A percentile compares a stretch with the other conserved stretches of the same genome.
Conservation (phyloP, 2,797 vertebrate genomes). For the Takifugu rubripes region DNA sequence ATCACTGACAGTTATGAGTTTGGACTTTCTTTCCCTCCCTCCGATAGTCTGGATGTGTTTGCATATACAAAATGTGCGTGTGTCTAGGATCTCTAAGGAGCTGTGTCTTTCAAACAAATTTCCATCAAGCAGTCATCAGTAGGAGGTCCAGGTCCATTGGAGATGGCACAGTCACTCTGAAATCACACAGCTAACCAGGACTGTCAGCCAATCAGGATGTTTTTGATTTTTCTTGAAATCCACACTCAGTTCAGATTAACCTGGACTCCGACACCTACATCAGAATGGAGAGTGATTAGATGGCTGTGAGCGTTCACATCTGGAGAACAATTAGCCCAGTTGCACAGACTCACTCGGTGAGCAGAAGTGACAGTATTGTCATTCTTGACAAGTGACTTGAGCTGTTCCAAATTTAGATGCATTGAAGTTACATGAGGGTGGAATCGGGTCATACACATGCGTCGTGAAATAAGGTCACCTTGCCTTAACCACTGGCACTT, state of each 20-base stretch:
- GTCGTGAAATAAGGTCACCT: constrained; percentile 36
- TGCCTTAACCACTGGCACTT: constrained; percentile 40
- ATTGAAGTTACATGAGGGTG: constrained; percentile 49
- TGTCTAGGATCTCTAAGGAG: constrained; percentile 67
- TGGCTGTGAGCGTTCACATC: constrained; percentile 69
- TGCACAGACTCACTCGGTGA: constrained; percentile 47
- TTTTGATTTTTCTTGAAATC: constrained; percentile 80
- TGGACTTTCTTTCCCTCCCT: constrained; percentile 60
- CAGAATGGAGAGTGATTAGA: constrained; percentile 70
- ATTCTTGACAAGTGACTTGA: constrained; percentile 58
- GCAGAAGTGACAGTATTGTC: constrained; percentile 57
- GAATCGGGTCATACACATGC: constrained; percentile 45
- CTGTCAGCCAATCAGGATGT: constrained; percentile 79
- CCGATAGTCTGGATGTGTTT: constrained; percentile 20
- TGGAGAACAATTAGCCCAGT: constrained; percentile 76
- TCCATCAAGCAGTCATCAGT: constrained; percentile 74
- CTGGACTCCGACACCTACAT: constrained; percentile 72
- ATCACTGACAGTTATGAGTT: constrained; percentile 75
- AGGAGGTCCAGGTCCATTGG: constrained; percentile 76
- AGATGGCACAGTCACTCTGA: constrained; percentile 71
- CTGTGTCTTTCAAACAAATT: constrained; percentile 74
- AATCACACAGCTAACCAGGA: constrained; percentile 71
- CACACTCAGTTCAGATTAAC: constrained; percentile 80
- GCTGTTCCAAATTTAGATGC: constrained; percentile 65
- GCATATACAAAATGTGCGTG: constrained; percentile 6